A percentile compares a stretch with the other conserved stretches of the same genome.
Evolutionary conservation across 2,113 vertebrate species (phyloP).

Genomic region (Cyanoderma ruficeps): DNA sequence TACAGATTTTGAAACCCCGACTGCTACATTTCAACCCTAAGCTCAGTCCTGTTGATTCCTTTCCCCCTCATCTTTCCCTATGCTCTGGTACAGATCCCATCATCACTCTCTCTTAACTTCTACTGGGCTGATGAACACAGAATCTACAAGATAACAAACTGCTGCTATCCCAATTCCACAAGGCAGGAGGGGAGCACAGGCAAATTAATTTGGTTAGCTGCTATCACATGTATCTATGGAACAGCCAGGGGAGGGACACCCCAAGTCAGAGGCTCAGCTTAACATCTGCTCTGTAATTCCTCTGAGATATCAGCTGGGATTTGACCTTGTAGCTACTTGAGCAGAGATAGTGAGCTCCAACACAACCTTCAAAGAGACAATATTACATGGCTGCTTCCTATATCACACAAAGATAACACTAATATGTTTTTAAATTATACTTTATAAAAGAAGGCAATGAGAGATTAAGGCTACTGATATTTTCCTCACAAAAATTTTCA

Average conservation of each 20-base stretch:
- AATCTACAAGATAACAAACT: neutral
- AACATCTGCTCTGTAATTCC: neutral
- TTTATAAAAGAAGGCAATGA: neutral
- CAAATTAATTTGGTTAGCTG: neutral
- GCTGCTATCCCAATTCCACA: neutral
- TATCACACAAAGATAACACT: neutral
- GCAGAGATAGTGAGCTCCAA: neutral
- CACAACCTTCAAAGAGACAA: neutral
- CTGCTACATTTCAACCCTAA: neutral
- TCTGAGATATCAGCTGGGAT: neutral
- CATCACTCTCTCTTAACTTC: neutral
- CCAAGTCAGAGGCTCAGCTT: neutral
- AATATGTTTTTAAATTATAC: neutral
- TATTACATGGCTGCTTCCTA: neutral
- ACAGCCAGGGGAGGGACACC: neutral
- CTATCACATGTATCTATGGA: neutral
- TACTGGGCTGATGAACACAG: neutral
- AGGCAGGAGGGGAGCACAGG: neutral
- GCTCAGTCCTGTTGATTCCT: neutral
- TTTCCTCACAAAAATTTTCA: neutral
- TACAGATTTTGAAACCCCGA: neutral
- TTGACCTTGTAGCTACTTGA: neutral
- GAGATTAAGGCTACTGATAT: neutral
- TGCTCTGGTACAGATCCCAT: neutral
- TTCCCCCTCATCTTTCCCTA: fast-evolving